These are phyloP conservation scores for Xestia xanthographa DNA, from an alignment of 2,888 invertebrate species.

Conservation along the genomic window DNA sequence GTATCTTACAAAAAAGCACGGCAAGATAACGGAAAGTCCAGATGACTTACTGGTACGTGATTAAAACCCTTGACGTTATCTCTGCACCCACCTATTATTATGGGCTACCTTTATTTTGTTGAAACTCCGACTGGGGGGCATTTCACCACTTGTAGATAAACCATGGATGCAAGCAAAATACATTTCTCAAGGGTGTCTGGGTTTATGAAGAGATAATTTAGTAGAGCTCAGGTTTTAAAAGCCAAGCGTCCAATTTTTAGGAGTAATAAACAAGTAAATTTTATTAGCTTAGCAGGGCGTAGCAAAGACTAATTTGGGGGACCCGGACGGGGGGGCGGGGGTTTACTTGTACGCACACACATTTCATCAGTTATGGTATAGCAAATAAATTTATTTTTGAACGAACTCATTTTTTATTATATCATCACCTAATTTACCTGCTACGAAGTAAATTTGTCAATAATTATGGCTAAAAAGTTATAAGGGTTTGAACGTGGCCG, in stretches of 20 bases:
- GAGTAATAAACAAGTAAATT: not conserved
- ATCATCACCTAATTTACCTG: not conserved
- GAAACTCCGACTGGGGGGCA: not conserved
- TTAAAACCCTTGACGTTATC: not conserved
- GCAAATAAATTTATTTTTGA: not conserved
- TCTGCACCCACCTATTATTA: not conserved
- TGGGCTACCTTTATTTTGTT: not conserved
- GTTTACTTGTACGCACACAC: too few species aligned
- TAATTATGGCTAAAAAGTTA: too few species aligned
- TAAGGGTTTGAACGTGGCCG: too few species aligned
- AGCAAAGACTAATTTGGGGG: not conserved
- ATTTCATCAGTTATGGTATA: not conserved
- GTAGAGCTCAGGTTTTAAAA: too few species aligned
- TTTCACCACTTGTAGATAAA: not conserved
- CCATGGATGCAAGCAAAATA: not conserved
- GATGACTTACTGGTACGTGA: not conserved
- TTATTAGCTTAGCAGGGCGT: not conserved
- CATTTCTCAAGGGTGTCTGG: too few species aligned
- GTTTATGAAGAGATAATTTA: too few species aligned
- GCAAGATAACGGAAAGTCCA: conserved; percentile 9
- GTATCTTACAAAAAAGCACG: not conserved
- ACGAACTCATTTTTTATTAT: not conserved
- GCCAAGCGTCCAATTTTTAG: not conserved
- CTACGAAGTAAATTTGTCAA: too few species aligned
- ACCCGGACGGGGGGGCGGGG: not conserved